Conservation (phyloP, 1,140 invertebrate genomes). For the Sycophaga agraensis region DNA sequence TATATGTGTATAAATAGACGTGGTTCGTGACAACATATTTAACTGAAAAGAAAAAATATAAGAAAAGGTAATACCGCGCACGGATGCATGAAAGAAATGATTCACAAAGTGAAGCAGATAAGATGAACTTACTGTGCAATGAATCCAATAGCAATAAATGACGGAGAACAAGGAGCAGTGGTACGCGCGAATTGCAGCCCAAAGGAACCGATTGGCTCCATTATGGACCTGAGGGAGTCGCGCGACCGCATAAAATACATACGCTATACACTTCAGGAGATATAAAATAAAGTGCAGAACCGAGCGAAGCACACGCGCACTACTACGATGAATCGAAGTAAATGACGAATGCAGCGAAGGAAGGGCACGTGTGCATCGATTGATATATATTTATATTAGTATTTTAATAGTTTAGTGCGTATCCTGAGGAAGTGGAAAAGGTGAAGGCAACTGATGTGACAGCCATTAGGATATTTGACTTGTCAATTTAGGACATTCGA, state of each 20-base stretch:
- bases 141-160: conserved; percentile 55
- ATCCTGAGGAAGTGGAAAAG: conserved; percentile 38
- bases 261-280: neutral
- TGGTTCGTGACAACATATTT: neutral
- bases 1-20: neutral
- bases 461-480: too few relatives aligned
- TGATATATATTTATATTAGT: conserved; percentile 56
- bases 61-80: neutral
- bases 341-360: too few relatives aligned
- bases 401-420: conserved; percentile 55
- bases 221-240: too few relatives aligned
- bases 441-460: too few relatives aligned
- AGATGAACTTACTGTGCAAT: conserved; percentile 43
- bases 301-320: neutral
- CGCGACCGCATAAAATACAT: conserved; percentile 7
- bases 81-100: neutral
- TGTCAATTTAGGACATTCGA: too few relatives aligned
- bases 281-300: neutral
- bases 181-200: too few relatives aligned
- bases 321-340: too few relatives aligned
- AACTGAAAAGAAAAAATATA: neutral
- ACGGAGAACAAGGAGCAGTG: conserved; percentile 30
- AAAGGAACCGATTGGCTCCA: too few relatives aligned
- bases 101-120: neutral
- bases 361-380: conserved; percentile 38